phyloP scores from a whole-genome alignment of 2,113 vertebrate species.

The Limanda limanda region DNA sequence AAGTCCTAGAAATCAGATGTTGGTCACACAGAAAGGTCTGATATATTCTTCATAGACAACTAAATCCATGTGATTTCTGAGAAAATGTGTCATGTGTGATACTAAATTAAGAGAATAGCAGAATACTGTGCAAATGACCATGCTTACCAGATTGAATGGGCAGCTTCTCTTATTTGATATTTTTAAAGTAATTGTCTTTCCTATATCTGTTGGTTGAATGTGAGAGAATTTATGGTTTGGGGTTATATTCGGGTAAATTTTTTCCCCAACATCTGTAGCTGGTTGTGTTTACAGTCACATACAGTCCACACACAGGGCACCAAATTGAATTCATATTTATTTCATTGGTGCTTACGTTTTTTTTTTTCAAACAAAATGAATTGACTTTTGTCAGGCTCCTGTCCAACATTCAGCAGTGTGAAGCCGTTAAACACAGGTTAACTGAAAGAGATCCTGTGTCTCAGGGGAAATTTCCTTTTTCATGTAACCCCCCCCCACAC shows the following conservation, averaged over 20 bases:
- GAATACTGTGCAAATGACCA: background rate
- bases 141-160: background rate
- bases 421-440: slow-evolving; percentile 27
- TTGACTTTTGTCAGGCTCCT: background rate
- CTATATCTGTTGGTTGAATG: too few relatives aligned
- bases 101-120: background rate
- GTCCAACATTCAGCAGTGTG: slow-evolving; percentile 1
- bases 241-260: too few relatives aligned
- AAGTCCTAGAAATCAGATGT: slow-evolving; percentile 14
- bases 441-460: slow-evolving; percentile 35
- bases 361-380: background rate
- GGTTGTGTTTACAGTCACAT: too few relatives aligned
- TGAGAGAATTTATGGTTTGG: too few relatives aligned
- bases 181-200: too few relatives aligned
- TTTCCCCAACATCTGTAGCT: too few relatives aligned
- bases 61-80: background rate
- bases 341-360: background rate
- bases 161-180: too few relatives aligned
- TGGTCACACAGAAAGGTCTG: background rate
- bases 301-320: background rate
- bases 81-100: background rate
- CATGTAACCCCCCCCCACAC: background rate
- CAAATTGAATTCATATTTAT: background rate
- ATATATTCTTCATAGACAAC: background rate
- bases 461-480: slow-evolving; percentile 30